Evolutionary conservation across 2,797 vertebrate species (phyloP), one percentile per base, ranked within the genome.

Genomic region (Sebastes kiyomatsui): DNA sequence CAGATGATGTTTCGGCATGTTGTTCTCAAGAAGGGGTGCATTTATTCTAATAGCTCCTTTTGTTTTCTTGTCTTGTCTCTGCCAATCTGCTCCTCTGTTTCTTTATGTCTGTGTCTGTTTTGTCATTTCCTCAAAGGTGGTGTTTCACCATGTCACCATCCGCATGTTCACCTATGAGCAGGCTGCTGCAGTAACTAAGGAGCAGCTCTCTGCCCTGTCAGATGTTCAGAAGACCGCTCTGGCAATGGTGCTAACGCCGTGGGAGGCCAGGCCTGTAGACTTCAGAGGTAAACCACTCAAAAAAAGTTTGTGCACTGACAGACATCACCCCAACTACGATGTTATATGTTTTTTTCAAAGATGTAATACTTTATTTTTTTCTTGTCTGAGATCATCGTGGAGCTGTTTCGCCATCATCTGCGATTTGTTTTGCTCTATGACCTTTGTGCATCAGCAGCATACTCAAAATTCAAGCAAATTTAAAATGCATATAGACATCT

Each of bases 121-220:
- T 55, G 3, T 56, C 6, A 18, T 52, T 55, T 78, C 52, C 28
- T 78, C 3, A 67, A 46, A 97, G 96, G 96, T 96, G 61, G 94
- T 94, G 61, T 96, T 97, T 77, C 33, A 90, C 84, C 90, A 90
- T 9, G 9, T 92, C 96, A 93, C 16, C 42, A 94, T 97, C 64
- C 82, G 88, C 60, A 88, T 94, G 93, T 96, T 97, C 80, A 95
- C 94, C 54, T 96, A 96, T 20, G 94, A 96, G 74, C 96, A 97
- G 91, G 96, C 95, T 0, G 68, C 79, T 3, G 95, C 92, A 9
- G 90, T 97, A 49, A 97, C 96, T 2, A 4, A 67, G 0, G 70
- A 81, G 54, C 96, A 97, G 85, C 73, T 83, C 5, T 13, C 75
- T 2, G 82, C 62, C 30, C 81, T 97, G 73, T 92, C 92, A 14